Evolutionary conservation across 2,113 vertebrate species (phyloP).

Genomic region (Nerophis lumbriciformis): DNA sequence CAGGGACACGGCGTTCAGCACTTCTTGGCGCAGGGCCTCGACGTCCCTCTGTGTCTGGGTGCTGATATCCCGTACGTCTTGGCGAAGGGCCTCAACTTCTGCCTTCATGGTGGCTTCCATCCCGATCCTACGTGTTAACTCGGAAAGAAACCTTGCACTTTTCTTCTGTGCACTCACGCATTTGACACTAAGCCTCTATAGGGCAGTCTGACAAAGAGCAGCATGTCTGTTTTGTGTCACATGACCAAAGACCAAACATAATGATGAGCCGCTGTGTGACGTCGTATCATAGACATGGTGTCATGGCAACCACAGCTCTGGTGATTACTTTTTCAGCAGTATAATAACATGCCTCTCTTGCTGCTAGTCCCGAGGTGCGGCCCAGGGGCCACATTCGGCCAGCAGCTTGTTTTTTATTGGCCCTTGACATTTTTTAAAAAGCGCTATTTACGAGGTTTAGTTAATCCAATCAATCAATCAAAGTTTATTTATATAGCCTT

Average conservation of each 20-base stretch:
- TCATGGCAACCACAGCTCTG: neutral
- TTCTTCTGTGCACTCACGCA: neutral
- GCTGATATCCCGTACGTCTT: neutral
- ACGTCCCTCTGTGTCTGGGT: neutral
- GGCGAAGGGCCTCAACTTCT: neutral
- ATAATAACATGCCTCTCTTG: too few relatives aligned
- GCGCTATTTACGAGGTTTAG: too few relatives aligned
- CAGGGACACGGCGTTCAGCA: neutral
- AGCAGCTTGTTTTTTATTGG: too few relatives aligned
- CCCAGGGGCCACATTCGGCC: too few relatives aligned
- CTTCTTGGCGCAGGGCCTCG: neutral
- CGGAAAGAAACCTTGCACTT: neutral
- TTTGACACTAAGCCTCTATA: neutral
- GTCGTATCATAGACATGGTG: neutral
- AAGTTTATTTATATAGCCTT: too few relatives aligned
- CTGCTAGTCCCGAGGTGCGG: too few relatives aligned
- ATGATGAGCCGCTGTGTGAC: constrained; percentile 7
- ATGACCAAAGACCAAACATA: neutral
- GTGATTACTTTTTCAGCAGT: too few relatives aligned
- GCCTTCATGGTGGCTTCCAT: neutral
- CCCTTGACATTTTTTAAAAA: too few relatives aligned
- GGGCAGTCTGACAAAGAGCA: neutral
- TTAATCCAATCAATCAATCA: too few relatives aligned
- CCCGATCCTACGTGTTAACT: neutral
- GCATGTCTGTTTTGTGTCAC: neutral